Percentiles rank a stretch among this genome's conserved stretches.
These are phyloP conservation scores for Plotosus lineatus DNA, from an alignment of 2,113 vertebrate species.

Conservation along the genomic window DNA sequence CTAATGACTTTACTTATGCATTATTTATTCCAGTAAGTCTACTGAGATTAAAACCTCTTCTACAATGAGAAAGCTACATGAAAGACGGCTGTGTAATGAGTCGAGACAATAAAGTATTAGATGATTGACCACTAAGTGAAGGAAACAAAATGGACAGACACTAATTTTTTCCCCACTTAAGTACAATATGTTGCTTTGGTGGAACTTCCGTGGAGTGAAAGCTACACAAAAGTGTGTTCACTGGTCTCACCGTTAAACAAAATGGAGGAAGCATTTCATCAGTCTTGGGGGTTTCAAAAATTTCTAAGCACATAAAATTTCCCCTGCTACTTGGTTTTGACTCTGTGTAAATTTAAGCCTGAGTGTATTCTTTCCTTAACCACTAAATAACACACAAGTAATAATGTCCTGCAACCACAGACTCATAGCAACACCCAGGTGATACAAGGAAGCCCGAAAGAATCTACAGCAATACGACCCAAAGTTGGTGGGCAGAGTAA, in stretches of 20 bases:
- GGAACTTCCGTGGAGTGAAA: not conserved
- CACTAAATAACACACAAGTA: not conserved
- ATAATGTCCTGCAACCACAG: not conserved
- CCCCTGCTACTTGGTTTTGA: not conserved
- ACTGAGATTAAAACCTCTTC: not conserved
- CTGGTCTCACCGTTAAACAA: not conserved
- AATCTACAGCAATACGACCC: not conserved
- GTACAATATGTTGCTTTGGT: not conserved
- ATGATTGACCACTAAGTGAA: slow-evolving; percentile 9
- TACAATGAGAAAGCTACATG: not conserved
- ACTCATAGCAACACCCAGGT: not conserved
- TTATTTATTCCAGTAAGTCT: slow-evolving; percentile 19
- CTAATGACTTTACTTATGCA: slow-evolving; percentile 8
- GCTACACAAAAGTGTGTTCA: not conserved
- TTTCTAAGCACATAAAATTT: not conserved
- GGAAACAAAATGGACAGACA: not conserved
- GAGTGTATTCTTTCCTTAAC: not conserved
- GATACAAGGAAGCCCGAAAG: not conserved
- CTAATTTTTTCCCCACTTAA: slow-evolving; percentile 1
- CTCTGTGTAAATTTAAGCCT: not conserved
- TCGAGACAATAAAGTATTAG: not conserved
- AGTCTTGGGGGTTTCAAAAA: not conserved
- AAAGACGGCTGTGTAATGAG: not conserved
- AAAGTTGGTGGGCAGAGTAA: not conserved
- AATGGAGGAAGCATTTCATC: not conserved